phyloP scores from a whole-genome alignment of 1,140 invertebrate genomes.

The Diplogasteroides magnus region DNA sequence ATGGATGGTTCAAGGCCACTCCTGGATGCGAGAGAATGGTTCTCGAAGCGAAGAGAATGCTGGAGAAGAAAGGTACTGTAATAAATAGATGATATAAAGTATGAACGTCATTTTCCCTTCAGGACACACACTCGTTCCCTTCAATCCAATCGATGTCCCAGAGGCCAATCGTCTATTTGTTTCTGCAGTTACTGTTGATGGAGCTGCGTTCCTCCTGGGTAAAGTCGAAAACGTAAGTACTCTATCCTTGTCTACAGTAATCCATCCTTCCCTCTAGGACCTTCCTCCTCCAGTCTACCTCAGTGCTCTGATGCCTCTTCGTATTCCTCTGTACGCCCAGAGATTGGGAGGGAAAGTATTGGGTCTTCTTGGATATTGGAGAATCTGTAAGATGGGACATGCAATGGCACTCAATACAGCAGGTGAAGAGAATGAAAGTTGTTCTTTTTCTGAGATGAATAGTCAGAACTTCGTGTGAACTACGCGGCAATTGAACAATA shows the following conservation, averaged over 20 bases:
- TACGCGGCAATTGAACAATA: constrained; percentile 32
- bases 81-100: neutral
- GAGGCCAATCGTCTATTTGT: constrained; percentile 24
- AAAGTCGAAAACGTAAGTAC: constrained; percentile 12
- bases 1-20: constrained; percentile 48
- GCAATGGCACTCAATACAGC: neutral
- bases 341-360: neutral
- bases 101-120: neutral
- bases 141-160: constrained; percentile 34
- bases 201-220: constrained; percentile 7
- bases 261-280: constrained; percentile 8
- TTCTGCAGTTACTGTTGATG: constrained; percentile 24
- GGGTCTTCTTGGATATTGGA: neutral
- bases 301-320: neutral
- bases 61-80: constrained; percentile 13
- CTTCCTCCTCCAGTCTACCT: constrained; percentile 8
- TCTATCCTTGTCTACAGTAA: neutral
- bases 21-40: constrained; percentile 54
- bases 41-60: constrained; percentile 41
- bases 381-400: neutral
- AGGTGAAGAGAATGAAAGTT: neutral
- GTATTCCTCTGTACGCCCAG: neutral
- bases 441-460: neutral
- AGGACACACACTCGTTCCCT: constrained; percentile 53
- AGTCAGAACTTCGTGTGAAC: constrained; percentile 23